Base-by-base conservation (phyloP, 2,888 invertebrate species). In the Cerastoderma edule region DNA sequence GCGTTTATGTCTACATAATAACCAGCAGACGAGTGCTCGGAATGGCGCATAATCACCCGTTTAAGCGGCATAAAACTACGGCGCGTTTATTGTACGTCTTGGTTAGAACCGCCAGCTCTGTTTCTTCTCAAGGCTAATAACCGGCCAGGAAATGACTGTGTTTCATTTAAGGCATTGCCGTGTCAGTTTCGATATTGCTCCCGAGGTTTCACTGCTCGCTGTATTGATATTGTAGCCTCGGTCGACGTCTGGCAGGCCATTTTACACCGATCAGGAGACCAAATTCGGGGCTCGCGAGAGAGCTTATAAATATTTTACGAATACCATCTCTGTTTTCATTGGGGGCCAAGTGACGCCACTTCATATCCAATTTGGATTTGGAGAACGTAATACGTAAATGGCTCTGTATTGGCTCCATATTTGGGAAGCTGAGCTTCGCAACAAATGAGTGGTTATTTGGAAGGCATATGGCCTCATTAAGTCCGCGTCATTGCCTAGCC, bases 131-230 rank as follows among this genome's bases (percentile, higher is more conserved):
- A 57, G 53, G 24, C 54, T 64, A 76, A 80, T 80, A 67, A 73
- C 57, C 67, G 70, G 65, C 72, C 67, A 33, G 64, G 79, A 76
- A 80, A 64, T 73, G 79, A 80, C 79, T 76, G 70, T 67, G 50
- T 75, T 80, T 78, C 73, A 69, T 70, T 72, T 71, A 64, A 67
- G 67, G 50, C 67, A 76, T 75, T 54, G 33, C 64, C 35, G 24
- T 80, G 79, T 76, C 79, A 80, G 65, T 73, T 80, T 72, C 50
- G 70, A 76, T 80, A 75, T 70, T 63, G 63, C 67, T 73, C 57
- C 63, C 50, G 22, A 27, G 67, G 67, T 70, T 70, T 75, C 70
- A 70, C 67, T 53, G 64, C 60, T 65, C 73, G 33, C 73, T 64
- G 32, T 70, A 70, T 75, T 73, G 79, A 71, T 75, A 75, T 33